Conservation (phyloP, 2,113 vertebrate genomes). For the Hydrolagus affinis region DNA sequence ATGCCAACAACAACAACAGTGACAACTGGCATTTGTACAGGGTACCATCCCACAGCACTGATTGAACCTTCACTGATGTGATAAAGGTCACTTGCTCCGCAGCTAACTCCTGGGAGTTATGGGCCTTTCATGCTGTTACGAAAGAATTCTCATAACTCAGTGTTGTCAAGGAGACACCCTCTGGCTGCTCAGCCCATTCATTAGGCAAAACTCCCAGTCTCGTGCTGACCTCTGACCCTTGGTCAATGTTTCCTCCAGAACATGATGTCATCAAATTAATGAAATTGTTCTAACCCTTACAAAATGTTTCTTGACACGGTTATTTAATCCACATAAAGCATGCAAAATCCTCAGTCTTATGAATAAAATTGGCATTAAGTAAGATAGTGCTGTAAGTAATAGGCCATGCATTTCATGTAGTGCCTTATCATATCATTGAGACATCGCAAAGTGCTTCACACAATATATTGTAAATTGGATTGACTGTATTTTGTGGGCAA, state of each 20-base stretch:
- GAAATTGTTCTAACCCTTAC: slow-evolving; percentile 1
- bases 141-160: not conserved
- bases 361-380: slow-evolving; percentile 13
- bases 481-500: no score
- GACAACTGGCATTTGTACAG: no score
- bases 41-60: no score
- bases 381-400: no score
- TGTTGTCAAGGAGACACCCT: not conserved
- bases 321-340: not conserved
- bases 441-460: no score
- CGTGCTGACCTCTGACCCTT: not conserved
- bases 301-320: not conserved
- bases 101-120: not conserved
- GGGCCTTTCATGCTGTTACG: not conserved
- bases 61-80: not conserved
- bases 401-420: no score
- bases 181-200: not conserved
- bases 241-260: not conserved
- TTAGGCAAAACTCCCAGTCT: slow-evolving; percentile 3
- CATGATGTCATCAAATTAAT: slow-evolving; percentile 25
- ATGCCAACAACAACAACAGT: no score
- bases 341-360: not conserved
- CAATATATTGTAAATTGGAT: no score
- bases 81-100: not conserved
- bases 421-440: no score